phyloP scores from a whole-genome alignment of 2,888 invertebrate genomes.

The Physocephala rufipes region DNA sequence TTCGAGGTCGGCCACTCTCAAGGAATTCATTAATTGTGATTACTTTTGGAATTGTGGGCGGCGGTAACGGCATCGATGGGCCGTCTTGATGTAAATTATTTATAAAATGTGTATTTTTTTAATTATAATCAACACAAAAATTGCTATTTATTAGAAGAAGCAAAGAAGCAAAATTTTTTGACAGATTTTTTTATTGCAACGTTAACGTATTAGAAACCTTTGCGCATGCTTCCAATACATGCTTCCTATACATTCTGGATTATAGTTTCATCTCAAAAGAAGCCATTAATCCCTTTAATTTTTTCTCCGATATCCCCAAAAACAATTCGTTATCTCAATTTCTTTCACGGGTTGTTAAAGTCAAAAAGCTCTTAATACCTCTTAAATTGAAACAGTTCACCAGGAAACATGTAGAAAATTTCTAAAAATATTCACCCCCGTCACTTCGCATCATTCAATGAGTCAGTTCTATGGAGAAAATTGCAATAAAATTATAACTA shows the following conservation, averaged over 20 bases:
- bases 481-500: slow-evolving; percentile 29
- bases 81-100: neutral
- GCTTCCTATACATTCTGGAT: too few species aligned
- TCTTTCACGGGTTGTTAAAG: too few species aligned
- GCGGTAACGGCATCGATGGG: neutral
- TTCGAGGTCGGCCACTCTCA: neutral
- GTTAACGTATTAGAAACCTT: too few species aligned
- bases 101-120: neutral
- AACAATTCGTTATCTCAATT: too few species aligned
- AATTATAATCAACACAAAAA: too few species aligned
- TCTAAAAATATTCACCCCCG: neutral
- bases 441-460: neutral
- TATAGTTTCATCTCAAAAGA: too few species aligned
- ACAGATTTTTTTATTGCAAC: too few species aligned
- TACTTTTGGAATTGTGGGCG: too few species aligned
- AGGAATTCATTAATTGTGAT: too few species aligned
- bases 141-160: too few species aligned
- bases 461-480: slow-evolving; percentile 1
- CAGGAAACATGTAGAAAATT: slow-evolving; percentile 6
- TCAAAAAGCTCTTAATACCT: slow-evolving; percentile 22
- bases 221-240: too few species aligned
- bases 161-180: too few species aligned
- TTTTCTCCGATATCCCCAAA: neutral
- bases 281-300: neutral
- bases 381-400: slow-evolving; percentile 28